A percentile compares a stretch with the other conserved stretches of the same genome.
phyloP scores from a whole-genome alignment of 1,140 invertebrate species.

The Lasioglossum albipes region DNA sequence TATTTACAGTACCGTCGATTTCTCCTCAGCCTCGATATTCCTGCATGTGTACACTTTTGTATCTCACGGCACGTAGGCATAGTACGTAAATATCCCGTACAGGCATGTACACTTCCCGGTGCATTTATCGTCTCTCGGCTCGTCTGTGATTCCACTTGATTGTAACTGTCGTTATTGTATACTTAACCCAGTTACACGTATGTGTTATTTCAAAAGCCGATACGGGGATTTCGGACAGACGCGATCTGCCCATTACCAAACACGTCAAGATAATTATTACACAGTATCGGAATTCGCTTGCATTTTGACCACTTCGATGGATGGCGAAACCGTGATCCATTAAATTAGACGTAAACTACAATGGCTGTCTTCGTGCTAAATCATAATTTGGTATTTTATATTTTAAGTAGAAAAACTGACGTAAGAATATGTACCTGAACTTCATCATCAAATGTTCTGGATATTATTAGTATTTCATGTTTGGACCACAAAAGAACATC shows the following conservation, averaged over 20 bases:
- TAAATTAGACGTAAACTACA: too few relatives aligned
- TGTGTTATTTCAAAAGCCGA: not conserved
- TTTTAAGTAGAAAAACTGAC: too few relatives aligned
- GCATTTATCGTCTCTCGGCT: conserved; percentile 35
- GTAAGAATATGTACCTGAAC: too few relatives aligned
- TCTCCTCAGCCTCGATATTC: conserved; percentile 52
- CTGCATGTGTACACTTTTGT: conserved; percentile 35
- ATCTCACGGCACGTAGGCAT: conserved; percentile 32
- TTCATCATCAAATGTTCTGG: too few relatives aligned
- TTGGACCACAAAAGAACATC: too few relatives aligned
- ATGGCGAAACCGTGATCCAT: too few relatives aligned
- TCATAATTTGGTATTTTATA: too few relatives aligned
- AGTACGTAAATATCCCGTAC: conserved; percentile 49
- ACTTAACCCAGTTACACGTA: not conserved
- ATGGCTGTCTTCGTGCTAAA: too few relatives aligned
- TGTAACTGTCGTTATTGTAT: conserved; percentile 14
- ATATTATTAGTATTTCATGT: too few relatives aligned
- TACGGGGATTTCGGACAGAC: not conserved
- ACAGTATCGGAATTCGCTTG: not conserved
- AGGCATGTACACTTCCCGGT: conserved; percentile 31
- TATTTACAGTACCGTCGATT: conserved; percentile 67
- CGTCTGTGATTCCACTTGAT: conserved; percentile 15
- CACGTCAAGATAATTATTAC: not conserved
- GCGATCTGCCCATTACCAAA: not conserved
- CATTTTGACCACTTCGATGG: too few relatives aligned